Evolutionary conservation across 2,888 invertebrate genomes (phyloP).

Genomic region (Megamerina dolium): DNA sequence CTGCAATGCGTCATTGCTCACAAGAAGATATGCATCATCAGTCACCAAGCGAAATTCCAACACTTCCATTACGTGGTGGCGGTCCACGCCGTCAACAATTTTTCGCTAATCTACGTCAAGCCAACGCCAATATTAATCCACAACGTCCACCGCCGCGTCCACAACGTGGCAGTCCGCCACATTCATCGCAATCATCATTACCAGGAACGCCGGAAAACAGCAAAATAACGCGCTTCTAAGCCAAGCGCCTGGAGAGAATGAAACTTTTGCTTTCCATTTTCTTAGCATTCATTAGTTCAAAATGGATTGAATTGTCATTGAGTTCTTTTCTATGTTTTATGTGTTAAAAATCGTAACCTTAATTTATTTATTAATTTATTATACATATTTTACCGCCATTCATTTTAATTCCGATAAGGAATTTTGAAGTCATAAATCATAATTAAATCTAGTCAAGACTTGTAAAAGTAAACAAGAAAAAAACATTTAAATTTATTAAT

Average conservation of each 20-base stretch:
- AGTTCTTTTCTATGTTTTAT: too few species aligned
- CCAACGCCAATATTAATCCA: conserved; percentile 44
- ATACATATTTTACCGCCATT: too few species aligned
- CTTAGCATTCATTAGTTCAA: too few species aligned
- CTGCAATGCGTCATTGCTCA: conserved; percentile 50
- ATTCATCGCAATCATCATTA: conserved; percentile 41
- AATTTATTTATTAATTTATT: too few species aligned
- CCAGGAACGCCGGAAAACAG: conserved; percentile 42
- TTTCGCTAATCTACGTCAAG: conserved; percentile 46
- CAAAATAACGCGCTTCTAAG: conserved; percentile 48
- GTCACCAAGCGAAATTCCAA: conserved; percentile 49
- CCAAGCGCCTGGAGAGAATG: too few species aligned
- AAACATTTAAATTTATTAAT: not conserved
- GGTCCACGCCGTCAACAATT: conserved; percentile 46
- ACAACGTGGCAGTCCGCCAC: conserved; percentile 34
- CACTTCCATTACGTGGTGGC: conserved; percentile 45
- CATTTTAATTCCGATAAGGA: too few species aligned
- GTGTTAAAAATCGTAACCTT: too few species aligned
- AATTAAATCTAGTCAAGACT: too few species aligned
- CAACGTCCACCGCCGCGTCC: conserved; percentile 30
- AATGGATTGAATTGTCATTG: too few species aligned
- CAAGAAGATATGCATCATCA: conserved; percentile 45
- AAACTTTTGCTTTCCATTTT: too few species aligned
- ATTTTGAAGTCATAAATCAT: not conserved
- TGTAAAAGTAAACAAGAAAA: not conserved